Evolutionary conservation across 2,888 invertebrate species (phyloP).

Genomic region (Tuberolachnus salignus): DNA sequence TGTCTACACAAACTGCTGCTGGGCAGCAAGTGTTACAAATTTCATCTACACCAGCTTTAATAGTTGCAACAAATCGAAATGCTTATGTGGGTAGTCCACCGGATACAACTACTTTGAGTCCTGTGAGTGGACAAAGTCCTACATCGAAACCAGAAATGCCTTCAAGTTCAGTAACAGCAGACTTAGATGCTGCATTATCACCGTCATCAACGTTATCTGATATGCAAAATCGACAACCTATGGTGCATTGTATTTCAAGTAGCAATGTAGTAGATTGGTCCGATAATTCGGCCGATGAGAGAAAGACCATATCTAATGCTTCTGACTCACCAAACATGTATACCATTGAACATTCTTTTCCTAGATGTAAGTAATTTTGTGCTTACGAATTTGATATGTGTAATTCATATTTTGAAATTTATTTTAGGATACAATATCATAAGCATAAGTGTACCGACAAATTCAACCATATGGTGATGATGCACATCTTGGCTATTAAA

Average conservation of each 20-base stretch:
- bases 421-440: conserved; percentile 49
- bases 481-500: conserved; percentile 31
- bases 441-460: neutral
- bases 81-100: conserved; percentile 72
- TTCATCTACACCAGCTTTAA: conserved; percentile 60
- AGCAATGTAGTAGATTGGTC: conserved; percentile 72
- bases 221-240: conserved; percentile 63
- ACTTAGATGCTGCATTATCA: conserved; percentile 61
- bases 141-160: conserved; percentile 57
- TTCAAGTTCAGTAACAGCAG: conserved; percentile 60
- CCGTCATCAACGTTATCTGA: conserved; percentile 60
- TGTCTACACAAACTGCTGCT: conserved; percentile 75
- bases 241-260: conserved; percentile 88
- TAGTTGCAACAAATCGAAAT: conserved; percentile 60
- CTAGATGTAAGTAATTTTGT: conserved; percentile 45
- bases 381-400: neutral
- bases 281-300: conserved; percentile 55
- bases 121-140: conserved; percentile 64
- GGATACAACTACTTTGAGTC: conserved; percentile 85
- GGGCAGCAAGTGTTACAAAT: conserved; percentile 58
- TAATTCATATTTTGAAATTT: conserved; percentile 7
- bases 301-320: conserved; percentile 39
- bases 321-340: conserved; percentile 53
- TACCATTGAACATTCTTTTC: conserved; percentile 45
- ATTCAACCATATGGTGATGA: conserved; percentile 11